phyloP scores from a whole-genome alignment of 2,113 vertebrate species.

The Semnornis frantzii region DNA sequence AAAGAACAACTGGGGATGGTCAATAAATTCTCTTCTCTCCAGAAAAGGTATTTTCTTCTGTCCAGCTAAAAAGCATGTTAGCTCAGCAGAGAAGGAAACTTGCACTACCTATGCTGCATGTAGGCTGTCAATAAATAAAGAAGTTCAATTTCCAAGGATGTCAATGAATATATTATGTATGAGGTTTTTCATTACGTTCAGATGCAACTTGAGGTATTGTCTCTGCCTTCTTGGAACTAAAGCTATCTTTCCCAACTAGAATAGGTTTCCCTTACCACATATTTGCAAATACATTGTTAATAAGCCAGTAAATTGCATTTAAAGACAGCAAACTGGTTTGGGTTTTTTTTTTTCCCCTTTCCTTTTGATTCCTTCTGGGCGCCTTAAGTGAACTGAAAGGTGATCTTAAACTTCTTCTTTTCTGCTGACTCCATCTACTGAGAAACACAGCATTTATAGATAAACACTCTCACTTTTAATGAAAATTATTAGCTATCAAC shows the following conservation, averaged over 20 bases:
- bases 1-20: not conserved
- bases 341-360: not conserved
- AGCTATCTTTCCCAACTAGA: not conserved
- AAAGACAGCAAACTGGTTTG: constrained; percentile 11
- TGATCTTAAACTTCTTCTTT: constrained; percentile 2
- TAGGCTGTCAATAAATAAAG: constrained; percentile 63
- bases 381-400: constrained; percentile 10
- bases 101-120: not conserved
- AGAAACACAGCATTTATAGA: constrained; percentile 33
- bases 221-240: constrained; percentile 26
- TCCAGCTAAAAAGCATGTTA: not conserved
- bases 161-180: constrained; percentile 65
- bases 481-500: constrained; percentile 79
- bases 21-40: not conserved
- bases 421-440: constrained; percentile 16
- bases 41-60: not conserved
- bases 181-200: constrained; percentile 72
- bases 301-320: not conserved
- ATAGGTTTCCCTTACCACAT: not conserved
- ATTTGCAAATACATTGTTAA: constrained; percentile 53
- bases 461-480: constrained; percentile 74
- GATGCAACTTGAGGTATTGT: constrained; percentile 40
- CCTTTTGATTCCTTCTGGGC: not conserved
- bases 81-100: constrained; percentile 5
- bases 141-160: not conserved